Conservation (phyloP, 1,140 invertebrate genomes). For the Latrodectus geometricus region DNA sequence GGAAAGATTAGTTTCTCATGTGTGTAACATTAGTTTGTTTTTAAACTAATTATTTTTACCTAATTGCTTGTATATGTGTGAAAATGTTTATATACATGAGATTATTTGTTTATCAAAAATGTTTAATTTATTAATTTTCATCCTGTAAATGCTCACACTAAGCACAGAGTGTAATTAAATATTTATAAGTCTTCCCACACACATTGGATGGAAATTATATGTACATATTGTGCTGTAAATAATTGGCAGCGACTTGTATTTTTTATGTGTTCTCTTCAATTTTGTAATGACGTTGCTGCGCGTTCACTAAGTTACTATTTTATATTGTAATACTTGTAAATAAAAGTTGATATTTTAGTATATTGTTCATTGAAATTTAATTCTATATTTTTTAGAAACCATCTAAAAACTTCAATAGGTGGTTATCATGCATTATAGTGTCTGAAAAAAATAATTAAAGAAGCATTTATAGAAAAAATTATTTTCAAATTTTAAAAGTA, state of each 20-base stretch:
- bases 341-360: slow-evolving; percentile 51
- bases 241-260: slow-evolving; percentile 26
- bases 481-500: too few relatives aligned
- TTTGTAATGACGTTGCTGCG: slow-evolving; percentile 28
- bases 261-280: slow-evolving; percentile 13
- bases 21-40: too few relatives aligned
- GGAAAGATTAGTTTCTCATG: too few relatives aligned
- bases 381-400: too few relatives aligned
- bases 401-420: too few relatives aligned
- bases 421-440: too few relatives aligned
- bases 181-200: slow-evolving; percentile 36
- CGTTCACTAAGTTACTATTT: slow-evolving; percentile 43
- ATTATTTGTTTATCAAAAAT: slow-evolving; percentile 7
- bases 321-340: slow-evolving; percentile 38
- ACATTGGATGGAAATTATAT: slow-evolving; percentile 3
- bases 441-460: too few relatives aligned
- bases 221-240: slow-evolving; percentile 53
- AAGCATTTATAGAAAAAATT: too few relatives aligned
- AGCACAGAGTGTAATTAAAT: slow-evolving; percentile 37
- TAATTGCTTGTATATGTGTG: background rate
- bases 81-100: background rate
- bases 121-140: slow-evolving; percentile 54
- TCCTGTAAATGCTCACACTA: slow-evolving; percentile 46
- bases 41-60: too few relatives aligned
- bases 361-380: too few relatives aligned